Evolutionary conservation across 2,113 vertebrate species (phyloP), one percentile per base, ranked within the genome.

Genomic region (Zapus hudsonius): DNA sequence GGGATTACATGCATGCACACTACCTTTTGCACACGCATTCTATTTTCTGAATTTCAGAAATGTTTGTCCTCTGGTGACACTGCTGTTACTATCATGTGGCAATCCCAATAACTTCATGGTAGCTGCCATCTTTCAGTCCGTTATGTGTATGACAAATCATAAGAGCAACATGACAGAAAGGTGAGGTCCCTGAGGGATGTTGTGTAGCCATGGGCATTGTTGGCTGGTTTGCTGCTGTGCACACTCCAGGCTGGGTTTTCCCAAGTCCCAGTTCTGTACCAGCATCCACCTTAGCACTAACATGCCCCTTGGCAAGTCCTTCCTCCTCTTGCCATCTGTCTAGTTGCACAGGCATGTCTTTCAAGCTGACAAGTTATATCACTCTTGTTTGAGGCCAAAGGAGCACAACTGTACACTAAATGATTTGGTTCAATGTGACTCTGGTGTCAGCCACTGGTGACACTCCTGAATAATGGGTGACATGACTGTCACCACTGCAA

Each of bases 41-140:
- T 33, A 88, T 91, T 94, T 92, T 95, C 91, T 93, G 52, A 91
- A 69, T 64, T 25, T 83, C 70, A 29, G 83, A 4, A 91, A 86
- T 4, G 25, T 80, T 0, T 73, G 5, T 0, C 69, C 75, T 6
- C 0, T 69, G 55, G 95, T 1, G 38, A 84, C 6, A 7, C n/a
- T 40, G 55, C 33, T 47, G 11, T 59, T 22, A 27, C 1, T 4
- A 64, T 69, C 4, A 31, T 2, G 5, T 17, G 40, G 64, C 81
- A 29, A 63, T 31, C 42, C 61, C 31, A 15, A 57, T 33, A 44
- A 33, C 36, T 90, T 69, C 73, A 31, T 3, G 33, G 59, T 33
- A 52, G 66, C 40, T 27, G 4, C 61, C 23, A 70, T 31, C 66
- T 83, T 89, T 44, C 75, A 36, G 29, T 57, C 52, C 31, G 1